phyloP scores from a whole-genome alignment of 2,797 vertebrate genomes.

The Mastacembelus armatus region DNA sequence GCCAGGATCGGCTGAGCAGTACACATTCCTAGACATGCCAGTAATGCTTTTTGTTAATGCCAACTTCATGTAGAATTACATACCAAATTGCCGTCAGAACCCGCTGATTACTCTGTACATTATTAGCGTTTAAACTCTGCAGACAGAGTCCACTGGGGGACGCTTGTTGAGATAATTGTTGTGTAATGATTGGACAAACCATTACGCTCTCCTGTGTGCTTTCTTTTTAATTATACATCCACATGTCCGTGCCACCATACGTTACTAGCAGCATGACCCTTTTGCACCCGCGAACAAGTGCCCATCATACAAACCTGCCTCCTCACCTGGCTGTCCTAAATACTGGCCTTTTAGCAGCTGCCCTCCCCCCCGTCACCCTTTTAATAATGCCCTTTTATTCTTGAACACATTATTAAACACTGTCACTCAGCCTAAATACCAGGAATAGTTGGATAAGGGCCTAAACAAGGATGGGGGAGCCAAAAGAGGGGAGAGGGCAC shows the following conservation, averaged over 20 bases:
- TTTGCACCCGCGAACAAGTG: constrained; percentile 10
- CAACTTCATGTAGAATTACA: constrained; percentile 78
- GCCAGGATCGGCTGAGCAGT: constrained; percentile 72
- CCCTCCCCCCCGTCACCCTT: constrained; percentile 38
- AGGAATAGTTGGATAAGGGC: constrained; percentile 79
- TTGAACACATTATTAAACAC: constrained; percentile 83
- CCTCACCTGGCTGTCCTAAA: constrained; percentile 60
- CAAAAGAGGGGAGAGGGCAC: constrained; percentile 12
- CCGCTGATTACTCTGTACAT: constrained; percentile 35
- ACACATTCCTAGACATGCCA: constrained; percentile 85
- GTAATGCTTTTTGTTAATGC: constrained; percentile 83
- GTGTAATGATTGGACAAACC: constrained; percentile 48
- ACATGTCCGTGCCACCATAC: neutral
- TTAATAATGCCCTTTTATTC: constrained; percentile 79
- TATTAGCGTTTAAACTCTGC: constrained; percentile 16
- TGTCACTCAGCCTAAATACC: constrained; percentile 85
- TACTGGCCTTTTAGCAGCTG: constrained; percentile 57
- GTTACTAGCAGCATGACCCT: constrained; percentile 8
- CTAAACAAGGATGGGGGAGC: constrained; percentile 46
- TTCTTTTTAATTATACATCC: constrained; percentile 35
- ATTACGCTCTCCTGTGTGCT: constrained; percentile 42
- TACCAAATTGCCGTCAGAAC: constrained; percentile 52
- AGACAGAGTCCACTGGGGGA: constrained; percentile 5
- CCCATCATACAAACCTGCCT: constrained; percentile 6
- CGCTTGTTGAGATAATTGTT: constrained; percentile 44